A percentile compares a stretch with the other conserved stretches of the same genome.
Conservation (phyloP, 2,113 vertebrate genomes). For the Anhinga anhinga region DNA sequence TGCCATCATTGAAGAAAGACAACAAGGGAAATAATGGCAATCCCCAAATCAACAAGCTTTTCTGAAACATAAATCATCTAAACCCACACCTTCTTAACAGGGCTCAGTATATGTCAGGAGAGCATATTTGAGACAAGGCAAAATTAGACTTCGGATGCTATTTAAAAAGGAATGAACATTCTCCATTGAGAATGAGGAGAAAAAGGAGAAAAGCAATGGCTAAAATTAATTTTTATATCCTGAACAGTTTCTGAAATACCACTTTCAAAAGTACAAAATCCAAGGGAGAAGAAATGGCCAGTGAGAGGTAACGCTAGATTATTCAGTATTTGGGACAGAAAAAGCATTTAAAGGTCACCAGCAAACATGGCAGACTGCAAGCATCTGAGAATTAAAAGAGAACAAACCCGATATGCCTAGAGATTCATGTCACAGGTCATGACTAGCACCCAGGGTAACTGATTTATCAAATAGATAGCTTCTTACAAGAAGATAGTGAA, state of each 20-base stretch:
- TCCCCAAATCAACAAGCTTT: not conserved
- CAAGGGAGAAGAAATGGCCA: not conserved
- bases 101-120: not conserved
- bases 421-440: not conserved
- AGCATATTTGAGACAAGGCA: not conserved
- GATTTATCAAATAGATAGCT: not conserved
- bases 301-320: not conserved
- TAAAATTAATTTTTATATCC: not conserved
- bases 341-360: not conserved
- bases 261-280: not conserved
- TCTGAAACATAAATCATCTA: not conserved
- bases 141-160: not conserved
- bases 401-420: not conserved
- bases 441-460: not conserved
- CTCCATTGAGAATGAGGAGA: not conserved
- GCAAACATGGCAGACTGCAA: not conserved
- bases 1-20: not conserved
- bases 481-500: not conserved
- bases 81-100: not conserved
- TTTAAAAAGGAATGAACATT: not conserved
- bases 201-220: not conserved
- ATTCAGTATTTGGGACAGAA: not conserved
- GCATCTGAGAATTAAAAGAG: not conserved
- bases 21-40: not conserved
- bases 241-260: not conserved